Base-by-base conservation (phyloP, 1,140 invertebrate genomes). In the Trichoplusia ni region DNA sequence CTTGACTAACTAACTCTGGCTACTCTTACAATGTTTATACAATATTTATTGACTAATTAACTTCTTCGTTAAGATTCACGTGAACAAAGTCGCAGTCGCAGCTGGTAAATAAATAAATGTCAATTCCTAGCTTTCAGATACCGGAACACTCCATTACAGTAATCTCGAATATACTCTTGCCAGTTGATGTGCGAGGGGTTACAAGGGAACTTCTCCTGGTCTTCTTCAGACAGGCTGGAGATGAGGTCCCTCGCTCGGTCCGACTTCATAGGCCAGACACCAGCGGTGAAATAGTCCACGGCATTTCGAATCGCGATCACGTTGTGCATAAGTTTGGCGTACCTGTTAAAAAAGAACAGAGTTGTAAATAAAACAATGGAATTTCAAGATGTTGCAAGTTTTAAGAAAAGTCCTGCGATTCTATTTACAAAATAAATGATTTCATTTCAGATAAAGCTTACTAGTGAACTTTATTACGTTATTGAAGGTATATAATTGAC, bases 111-210 rank as follows among this genome's bases (percentile, higher is more conserved):
- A 18, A 2, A 31, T 31, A 8, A 33, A 1, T 33, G 7, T 7
- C 4, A 7, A 0, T 0, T 16, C 16, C 13, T 25, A 8, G 9
- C 3, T n/a, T 37, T 54, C 14, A 62, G 13, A 44, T 64, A 44
- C 19, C 46, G 53, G 4, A 14, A 1, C 4, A 64, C 29, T 1
- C 61, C 61, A 5, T 11, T 18, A n/a, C 92, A 91, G 75, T 93
- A 94, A 18, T 86, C 87, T 7, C 81, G 73, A 46, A 93, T 87
- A 81, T 93, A 94, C 68, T 91, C 86, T 2, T 78, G 73, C 93
- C 94, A 95, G 74, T 93, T 85, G 44, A 95, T 84, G 13, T 67
- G 19, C 0, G 7, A 11, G 4, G 68, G 63, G 14, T 79, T 66
- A 27, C 60, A 77, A 3, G 51, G 68, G 27, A 73, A 79, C 4